Evolutionary conservation across 1,140 invertebrate species (phyloP).

Genomic region (Hypsibius dujardini): DNA sequence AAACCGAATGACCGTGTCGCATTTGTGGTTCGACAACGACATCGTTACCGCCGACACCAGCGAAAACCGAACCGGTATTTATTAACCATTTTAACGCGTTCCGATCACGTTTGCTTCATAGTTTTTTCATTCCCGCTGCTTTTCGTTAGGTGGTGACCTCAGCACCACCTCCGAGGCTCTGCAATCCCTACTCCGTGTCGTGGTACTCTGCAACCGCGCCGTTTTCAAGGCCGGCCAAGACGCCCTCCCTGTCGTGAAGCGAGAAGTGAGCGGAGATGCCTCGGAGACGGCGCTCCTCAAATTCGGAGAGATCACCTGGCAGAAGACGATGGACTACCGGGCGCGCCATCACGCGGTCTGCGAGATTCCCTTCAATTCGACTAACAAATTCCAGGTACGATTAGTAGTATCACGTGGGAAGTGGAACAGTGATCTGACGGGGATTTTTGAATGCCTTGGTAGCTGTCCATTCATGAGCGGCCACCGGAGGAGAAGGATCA

Average conservation of each 20-base stretch:
- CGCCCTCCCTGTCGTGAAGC: conserved; percentile 31
- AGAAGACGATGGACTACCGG: conserved; percentile 25
- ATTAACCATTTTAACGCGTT: too few relatives aligned
- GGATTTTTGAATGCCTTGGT: too few relatives aligned
- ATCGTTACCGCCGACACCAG: conserved; percentile 41
- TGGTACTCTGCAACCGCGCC: conserved; percentile 40
- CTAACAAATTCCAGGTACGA: conserved; percentile 28
- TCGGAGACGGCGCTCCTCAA: conserved; percentile 35
- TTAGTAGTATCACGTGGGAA: too few relatives aligned
- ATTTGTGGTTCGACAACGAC: conserved; percentile 44
- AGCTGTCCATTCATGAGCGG: conserved; percentile 1
- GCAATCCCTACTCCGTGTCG: conserved; percentile 32
- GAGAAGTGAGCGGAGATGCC: conserved; percentile 33
- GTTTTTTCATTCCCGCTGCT: background rate
- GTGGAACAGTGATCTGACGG: too few relatives aligned
- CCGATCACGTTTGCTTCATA: conserved; percentile 22
- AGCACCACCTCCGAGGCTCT: background rate
- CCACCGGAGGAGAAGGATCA: conserved; percentile 20
- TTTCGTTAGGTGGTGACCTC: conserved; percentile 10
- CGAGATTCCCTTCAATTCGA: conserved; percentile 31
- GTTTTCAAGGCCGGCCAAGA: conserved; percentile 39
- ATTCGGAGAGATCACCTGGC: conserved; percentile 31
- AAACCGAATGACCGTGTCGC: conserved; percentile 49
- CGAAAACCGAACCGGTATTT: conserved; percentile 38
- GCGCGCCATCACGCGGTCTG: conserved; percentile 25